Base-by-base conservation (phyloP, 2,888 invertebrate genomes). In the Brachyptera putata region DNA sequence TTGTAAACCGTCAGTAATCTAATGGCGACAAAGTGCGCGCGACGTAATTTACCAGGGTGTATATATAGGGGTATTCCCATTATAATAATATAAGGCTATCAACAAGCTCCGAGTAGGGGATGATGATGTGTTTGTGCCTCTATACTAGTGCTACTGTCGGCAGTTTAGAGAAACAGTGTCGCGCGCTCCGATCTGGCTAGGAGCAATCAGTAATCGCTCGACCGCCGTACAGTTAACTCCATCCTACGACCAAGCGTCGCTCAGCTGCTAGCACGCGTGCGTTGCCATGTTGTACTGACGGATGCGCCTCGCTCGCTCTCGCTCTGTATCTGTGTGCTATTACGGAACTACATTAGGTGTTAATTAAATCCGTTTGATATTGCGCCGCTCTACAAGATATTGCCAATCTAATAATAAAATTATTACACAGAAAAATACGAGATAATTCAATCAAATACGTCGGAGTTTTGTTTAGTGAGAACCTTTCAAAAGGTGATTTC, bases 11-110 rank as follows among this genome's bases (percentile, higher is more conserved):
- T 30, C 56, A 60, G 59, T 62, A 59, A 50, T 43, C 48, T 61
- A 59, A 61, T 61, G 56, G 61, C 63, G 63, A 60, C 61, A 60
- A 63, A 63, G 63, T 59, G 57, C 59, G 61, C 61, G 61, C 49
- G 46, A 62, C 59, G 63, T 63, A 63, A 63, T 63, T 63, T 61
- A 61, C 61, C 39, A 41, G 56, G 34, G 56, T n/a, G n/a, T n/a
- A n/a, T n/a, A n/a, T n/a, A 39, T 16, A 26, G 57, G 61, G 58
- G 59, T 53, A 43, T 43, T 58, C n/a, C 61, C 63, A 63, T 63
- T 63, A n/a, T n/a, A n/a, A n/a, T n/a, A n/a, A 63, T 63, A 58
- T 57, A 49, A 57, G 61, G 61, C 63, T 60, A 63, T 63, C 63
- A 63, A 61, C 63, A 63, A 63, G 63, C 61, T 58, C 53, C 60